Percentiles rank a stretch among this genome's conserved stretches.
Evolutionary conservation across 1,140 invertebrate genomes (phyloP).

Genomic region (Polypedilum vanderplanki): DNA sequence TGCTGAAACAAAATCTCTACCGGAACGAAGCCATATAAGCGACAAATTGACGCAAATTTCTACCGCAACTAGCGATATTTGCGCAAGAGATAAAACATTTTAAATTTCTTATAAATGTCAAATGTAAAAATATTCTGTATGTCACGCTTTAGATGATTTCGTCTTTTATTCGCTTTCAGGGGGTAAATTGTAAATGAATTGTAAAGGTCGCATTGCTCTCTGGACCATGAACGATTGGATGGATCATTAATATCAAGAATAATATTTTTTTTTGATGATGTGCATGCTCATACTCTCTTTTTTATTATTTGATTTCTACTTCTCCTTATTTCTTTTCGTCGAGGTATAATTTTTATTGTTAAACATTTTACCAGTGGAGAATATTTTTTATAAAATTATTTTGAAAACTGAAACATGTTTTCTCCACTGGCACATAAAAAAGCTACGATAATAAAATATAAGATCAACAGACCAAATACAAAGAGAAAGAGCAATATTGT

Average conservation of each 20-base stretch:
- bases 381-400: no score
- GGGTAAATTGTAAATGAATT: background rate
- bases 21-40: slow-evolving; percentile 26
- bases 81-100: background rate
- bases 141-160: background rate
- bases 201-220: background rate
- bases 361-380: no score
- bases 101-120: background rate
- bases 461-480: background rate
- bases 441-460: no score
- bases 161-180: background rate
- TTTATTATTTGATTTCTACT: background rate
- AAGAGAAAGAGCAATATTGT: background rate
- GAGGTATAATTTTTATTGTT: no score
- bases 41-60: slow-evolving; percentile 16
- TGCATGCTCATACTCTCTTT: background rate
- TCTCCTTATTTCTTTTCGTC: background rate
- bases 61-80: background rate
- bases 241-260: slow-evolving; percentile 23
- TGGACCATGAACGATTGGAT: slow-evolving; percentile 26
- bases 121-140: background rate
- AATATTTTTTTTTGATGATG: background rate
- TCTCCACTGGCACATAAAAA: no score
- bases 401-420: no score
- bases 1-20: background rate